Percentiles rank a stretch among this genome's conserved stretches.
phyloP scores from a whole-genome alignment of 2,888 invertebrate species.

The Tubiluchus corallicola region DNA sequence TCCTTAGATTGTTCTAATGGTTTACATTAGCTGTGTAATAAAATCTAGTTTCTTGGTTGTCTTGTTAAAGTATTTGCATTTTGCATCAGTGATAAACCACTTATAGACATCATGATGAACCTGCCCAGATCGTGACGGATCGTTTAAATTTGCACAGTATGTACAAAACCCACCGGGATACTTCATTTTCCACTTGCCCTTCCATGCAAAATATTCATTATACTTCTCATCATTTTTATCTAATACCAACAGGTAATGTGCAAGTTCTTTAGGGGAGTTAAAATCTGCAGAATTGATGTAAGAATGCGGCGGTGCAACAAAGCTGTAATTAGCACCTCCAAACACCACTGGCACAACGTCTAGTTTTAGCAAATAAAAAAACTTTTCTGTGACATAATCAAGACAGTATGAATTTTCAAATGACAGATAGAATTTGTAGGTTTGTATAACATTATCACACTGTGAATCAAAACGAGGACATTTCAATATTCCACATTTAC shows the following conservation, averaged over 20 bases:
- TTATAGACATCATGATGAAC: not conserved
- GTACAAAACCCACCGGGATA: not conserved
- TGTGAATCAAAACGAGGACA: not conserved
- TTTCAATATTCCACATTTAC: not conserved
- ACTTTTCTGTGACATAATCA: not conserved
- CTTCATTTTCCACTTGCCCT: not conserved
- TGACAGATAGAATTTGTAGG: not conserved
- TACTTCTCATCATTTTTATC: not conserved
- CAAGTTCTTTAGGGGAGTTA: not conserved
- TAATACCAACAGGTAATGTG: not conserved
- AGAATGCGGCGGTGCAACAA: not conserved
- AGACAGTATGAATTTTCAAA: not conserved
- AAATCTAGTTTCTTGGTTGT: no score
- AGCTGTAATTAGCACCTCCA: not conserved
- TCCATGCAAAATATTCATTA: slow-evolving; percentile 1
- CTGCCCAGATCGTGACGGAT: not conserved
- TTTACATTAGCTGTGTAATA: no score
- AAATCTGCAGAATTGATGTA: not conserved
- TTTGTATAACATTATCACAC: not conserved
- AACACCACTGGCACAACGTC: not conserved
- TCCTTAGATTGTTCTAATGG: no score
- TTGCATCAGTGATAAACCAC: not conserved
- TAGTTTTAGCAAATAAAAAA: not conserved
- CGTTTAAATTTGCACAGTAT: not conserved
- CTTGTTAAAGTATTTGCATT: not conserved